Conservation (phyloP, 1,140 invertebrate genomes). For the Gryon sp. region DNA sequence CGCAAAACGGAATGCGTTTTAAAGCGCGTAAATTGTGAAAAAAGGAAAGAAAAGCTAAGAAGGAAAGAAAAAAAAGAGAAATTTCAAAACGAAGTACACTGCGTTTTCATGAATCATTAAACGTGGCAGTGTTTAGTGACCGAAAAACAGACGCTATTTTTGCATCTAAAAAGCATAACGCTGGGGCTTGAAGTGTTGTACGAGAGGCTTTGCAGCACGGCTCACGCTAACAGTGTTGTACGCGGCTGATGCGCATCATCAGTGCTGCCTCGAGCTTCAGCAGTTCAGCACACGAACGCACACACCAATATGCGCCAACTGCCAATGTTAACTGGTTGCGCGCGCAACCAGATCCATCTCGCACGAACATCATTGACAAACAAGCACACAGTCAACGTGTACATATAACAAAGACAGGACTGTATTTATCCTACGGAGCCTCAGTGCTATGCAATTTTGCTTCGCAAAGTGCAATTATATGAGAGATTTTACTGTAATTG, state of each 20-base stretch:
- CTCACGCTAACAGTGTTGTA: conserved; percentile 40
- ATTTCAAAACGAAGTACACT: conserved; percentile 14
- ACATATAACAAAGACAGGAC: conserved; percentile 43
- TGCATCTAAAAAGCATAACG: conserved; percentile 64
- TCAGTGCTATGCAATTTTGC: conserved; percentile 26
- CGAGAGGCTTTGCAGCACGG: conserved; percentile 47
- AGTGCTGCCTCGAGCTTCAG: conserved; percentile 39
- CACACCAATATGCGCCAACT: conserved; percentile 38
- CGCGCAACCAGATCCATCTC: conserved; percentile 57
- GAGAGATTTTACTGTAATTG: too few relatives aligned
- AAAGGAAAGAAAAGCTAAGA: too few relatives aligned
- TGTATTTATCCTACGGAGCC: conserved; percentile 41
- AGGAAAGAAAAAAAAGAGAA: too few relatives aligned
- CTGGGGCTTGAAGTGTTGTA: conserved; percentile 22
- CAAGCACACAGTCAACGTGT: conserved; percentile 36
- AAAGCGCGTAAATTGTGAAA: too few relatives aligned
- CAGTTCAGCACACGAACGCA: too few relatives aligned
- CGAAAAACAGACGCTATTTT: conserved; percentile 62
- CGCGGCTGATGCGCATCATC: conserved; percentile 54
- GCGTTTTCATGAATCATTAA: conserved; percentile 58
- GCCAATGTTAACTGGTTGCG: conserved; percentile 60
- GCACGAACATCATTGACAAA: conserved; percentile 44
- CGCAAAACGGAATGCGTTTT: too few relatives aligned
- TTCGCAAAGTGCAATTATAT: background rate
- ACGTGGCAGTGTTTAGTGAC: conserved; percentile 52